Base-by-base conservation (phyloP, 2,888 invertebrate genomes). In the Acanthosoma haemorrhoidale region DNA sequence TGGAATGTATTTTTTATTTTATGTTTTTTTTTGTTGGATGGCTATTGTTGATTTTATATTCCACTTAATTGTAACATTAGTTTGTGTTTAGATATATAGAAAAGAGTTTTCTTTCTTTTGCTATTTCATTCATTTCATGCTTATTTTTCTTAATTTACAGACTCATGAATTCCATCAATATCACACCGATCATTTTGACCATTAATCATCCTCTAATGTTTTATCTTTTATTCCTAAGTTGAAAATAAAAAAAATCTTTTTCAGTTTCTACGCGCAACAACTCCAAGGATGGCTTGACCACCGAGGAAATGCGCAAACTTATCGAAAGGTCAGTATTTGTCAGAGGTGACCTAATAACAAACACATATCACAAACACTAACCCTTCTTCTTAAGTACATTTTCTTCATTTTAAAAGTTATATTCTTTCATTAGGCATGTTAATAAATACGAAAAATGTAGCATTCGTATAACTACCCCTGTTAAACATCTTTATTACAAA, bases 241-340 rank as follows among this genome's bases (percentile, higher is more conserved):
- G 59, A 68, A 67, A 67, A 31, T 18, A 8, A 34, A n/a, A n/a
- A n/a, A n/a, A 32, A 32, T 82, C 82, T 81, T 82, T 83, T 82
- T 83, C 84, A 85, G 85, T 85, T 83, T 83, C 84, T 81, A 81
- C 82, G 81, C 85, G 85, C 84, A 83, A 83, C 83, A 85, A 84
- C 83, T 82, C 83, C 86, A 92, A 92, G 91, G 92, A 93, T 88
- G 91, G 90, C 85, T 89, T 92, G 88, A 88, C 91, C 85, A 91
- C 90, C 84, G 94, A 94, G 87, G 94, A 94, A 88, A 93, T 94
- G 91, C 90, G 94, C 85, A 94, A 93, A 88, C 91, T 94, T 85
- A 91, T 94, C 85, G 94, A 94, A 89, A 94, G 93, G 94, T 94
- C 88, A 91, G 88, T 90, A 82, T 41, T 18, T 18, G 15, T 59